Base-by-base conservation (phyloP, 2,113 vertebrate genomes). In the Pollachius pollachius region DNA sequence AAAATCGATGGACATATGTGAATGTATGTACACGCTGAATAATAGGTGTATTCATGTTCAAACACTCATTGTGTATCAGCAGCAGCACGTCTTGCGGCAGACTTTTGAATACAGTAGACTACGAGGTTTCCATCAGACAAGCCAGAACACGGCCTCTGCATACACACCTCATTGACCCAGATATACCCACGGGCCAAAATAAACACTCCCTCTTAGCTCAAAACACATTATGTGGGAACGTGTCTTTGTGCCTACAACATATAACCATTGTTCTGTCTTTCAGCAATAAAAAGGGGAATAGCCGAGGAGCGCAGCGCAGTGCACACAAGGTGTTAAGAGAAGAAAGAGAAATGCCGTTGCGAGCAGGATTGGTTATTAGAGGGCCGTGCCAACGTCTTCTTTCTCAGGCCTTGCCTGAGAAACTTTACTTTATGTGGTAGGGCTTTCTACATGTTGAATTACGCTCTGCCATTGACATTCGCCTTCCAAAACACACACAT, bases 381-480 rank as follows among this genome's bases (percentile, higher is more conserved):
- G 79, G 64, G 81, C 80, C 81, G 81, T 86, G 86, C 87, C 84
- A 88, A 87, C 78, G 41, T 84, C 81, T 48, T 78, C 87, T 81
- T 86, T 85, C 78, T 82, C 48, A 65, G 84, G 75, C 76, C 52
- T 84, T 89, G 87, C 87, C 89, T n/a, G n/a, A n/a, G n/a, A n/a
- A 88, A 88, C 82, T 89, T 86, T 85, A 88, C 82, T 89, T 87
- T 86, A 84, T 87, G 82, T 82, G 82, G 82, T 86, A 77, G 77
- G 87, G 87, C 81, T 87, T 87, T 84, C 87, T 86, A 87, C 89
- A 89, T 88, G 87, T 90, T 87, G 85, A 87, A 83, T 90, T 89
- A 87, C 69, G 80, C 81, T 87, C 80, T 86, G 86, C 81, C 86
- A 13, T 88, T 88, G 84, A 84, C 85, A 72, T 87, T 73, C 78